Percentiles rank a stretch among this genome's conserved stretches.
phyloP scores from a whole-genome alignment of 1,140 invertebrate genomes.

The Bombus superbus region DNA sequence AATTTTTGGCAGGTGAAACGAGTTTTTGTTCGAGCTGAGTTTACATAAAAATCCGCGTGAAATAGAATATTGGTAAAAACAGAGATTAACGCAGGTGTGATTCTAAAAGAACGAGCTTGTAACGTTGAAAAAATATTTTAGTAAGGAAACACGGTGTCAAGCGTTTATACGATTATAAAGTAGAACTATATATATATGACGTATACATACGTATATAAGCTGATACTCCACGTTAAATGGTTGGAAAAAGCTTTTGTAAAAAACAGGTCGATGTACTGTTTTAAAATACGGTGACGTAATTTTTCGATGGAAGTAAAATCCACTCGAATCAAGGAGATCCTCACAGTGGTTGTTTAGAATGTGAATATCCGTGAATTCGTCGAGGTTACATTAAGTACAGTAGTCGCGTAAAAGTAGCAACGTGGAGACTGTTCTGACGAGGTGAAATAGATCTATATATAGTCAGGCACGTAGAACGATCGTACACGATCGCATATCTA shows the following conservation, averaged over 20 bases:
- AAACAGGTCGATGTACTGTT: not conserved
- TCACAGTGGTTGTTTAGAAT: not conserved
- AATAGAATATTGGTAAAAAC: no score
- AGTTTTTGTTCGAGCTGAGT: no score
- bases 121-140: no score
- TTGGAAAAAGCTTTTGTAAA: not conserved
- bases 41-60: no score
- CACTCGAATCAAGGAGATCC: slow-evolving; percentile 2
- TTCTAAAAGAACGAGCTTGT: no score
- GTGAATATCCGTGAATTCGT: slow-evolving; percentile 1
- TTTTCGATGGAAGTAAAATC: slow-evolving; percentile 2
- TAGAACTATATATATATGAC: no score
- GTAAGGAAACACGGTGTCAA: no score
- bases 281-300: not conserved
- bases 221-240: not conserved
- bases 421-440: not conserved
- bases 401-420: not conserved
- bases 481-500: not conserved
- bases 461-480: slow-evolving; percentile 2
- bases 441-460: not conserved
- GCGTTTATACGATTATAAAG: no score
- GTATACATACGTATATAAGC: not conserved
- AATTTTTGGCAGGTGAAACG: no score
- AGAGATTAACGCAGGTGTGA: no score
- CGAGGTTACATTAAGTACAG: slow-evolving; percentile 3